Evolutionary conservation across 2,888 invertebrate species (phyloP).

Genomic region (Brenthis daphne): DNA sequence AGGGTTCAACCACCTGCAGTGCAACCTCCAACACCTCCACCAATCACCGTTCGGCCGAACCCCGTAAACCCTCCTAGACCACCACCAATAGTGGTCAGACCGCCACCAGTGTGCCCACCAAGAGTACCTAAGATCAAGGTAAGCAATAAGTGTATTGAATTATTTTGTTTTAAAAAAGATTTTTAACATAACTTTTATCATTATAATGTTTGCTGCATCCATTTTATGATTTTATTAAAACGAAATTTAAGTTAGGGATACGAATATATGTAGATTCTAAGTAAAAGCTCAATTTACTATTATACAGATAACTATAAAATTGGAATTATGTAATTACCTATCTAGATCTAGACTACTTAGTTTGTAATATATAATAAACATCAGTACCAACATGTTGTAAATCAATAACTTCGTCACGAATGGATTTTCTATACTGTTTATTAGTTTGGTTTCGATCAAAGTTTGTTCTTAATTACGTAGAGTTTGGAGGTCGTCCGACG

Average conservation of each 20-base stretch:
- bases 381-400: conserved; percentile 1
- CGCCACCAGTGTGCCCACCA: conserved; percentile 56
- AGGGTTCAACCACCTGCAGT: conserved; percentile 55
- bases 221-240: too few relatives aligned
- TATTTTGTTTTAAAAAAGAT: too few relatives aligned
- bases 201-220: too few relatives aligned
- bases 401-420: conserved; percentile 3
- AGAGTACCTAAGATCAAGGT: conserved; percentile 56
- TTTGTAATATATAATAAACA: neutral
- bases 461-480: conserved; percentile 15
- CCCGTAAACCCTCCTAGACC: conserved; percentile 56
- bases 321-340: neutral
- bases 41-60: conserved; percentile 59
- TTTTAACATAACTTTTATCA: too few relatives aligned
- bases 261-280: too few relatives aligned
- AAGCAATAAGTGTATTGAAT: conserved; percentile 29
- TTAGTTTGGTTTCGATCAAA: conserved; percentile 12
- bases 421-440: conserved; percentile 13
- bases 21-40: conserved; percentile 50
- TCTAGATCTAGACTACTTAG: too few relatives aligned
- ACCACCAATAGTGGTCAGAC: conserved; percentile 56
- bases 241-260: too few relatives aligned
- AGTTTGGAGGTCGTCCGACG: conserved; percentile 1
- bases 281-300: too few relatives aligned
- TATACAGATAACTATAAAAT: too few relatives aligned